phyloP scores from a whole-genome alignment of 2,113 vertebrate species.

The Psammodynastes pulverulentus region DNA sequence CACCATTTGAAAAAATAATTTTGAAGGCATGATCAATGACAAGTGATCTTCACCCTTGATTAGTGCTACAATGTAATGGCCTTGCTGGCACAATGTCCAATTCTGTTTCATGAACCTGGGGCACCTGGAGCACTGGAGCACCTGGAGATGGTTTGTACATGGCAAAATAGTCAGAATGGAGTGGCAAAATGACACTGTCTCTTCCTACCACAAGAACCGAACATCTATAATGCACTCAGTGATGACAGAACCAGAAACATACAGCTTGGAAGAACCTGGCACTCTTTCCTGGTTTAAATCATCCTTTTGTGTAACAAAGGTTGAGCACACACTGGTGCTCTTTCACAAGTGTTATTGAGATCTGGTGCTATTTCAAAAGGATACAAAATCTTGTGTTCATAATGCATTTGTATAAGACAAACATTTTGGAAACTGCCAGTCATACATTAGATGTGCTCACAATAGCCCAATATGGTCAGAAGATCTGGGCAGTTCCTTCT shows the following conservation, averaged over 20 bases:
- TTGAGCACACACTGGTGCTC: background rate
- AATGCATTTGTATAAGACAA: background rate
- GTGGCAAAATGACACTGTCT: background rate
- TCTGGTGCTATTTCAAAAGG: background rate
- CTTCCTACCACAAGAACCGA: background rate
- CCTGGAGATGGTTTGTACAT: background rate
- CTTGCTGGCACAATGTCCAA: background rate
- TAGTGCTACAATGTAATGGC: background rate
- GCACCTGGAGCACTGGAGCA: background rate
- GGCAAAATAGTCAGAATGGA: background rate
- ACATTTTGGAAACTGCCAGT: background rate
- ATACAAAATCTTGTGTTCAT: background rate
- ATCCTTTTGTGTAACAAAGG: background rate
- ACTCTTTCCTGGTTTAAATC: background rate
- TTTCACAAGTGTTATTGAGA: background rate
- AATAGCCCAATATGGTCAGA: background rate
- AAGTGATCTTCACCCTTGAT: background rate
- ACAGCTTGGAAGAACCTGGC: background rate
- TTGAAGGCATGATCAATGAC: background rate
- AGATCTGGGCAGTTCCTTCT: background rate
- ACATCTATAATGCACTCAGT: background rate
- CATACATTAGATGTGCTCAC: background rate
- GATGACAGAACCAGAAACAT: background rate
- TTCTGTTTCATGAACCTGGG: background rate
- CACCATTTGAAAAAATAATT: background rate